Evolutionary conservation across 2,888 invertebrate species (phyloP), one percentile per base, ranked within the genome.

Genomic region (Aphidoletes aphidimyza): DNA sequence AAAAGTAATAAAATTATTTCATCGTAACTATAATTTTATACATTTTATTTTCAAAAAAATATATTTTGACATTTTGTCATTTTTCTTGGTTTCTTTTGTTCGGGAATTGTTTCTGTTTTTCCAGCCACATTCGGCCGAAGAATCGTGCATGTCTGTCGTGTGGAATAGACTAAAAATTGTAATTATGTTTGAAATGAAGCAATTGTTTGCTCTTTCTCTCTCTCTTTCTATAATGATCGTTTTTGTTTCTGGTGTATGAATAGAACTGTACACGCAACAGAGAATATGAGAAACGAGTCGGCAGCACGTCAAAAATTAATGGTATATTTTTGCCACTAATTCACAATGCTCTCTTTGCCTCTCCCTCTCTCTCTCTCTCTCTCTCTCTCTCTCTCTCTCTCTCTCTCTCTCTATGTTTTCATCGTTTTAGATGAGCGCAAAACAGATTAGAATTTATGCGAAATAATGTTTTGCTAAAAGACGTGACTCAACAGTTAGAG

Each of bases 31-130:
- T n/a, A n/a, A n/a, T n/a, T n/a, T n/a, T n/a, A n/a, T n/a, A 22
- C 37, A 22, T 14, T 59, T 6, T 3, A 6, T 83, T 39, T 83
- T n/a, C 0, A n/a, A n/a, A n/a, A n/a, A n/a, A n/a, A n/a, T 22
- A 39, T 83, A 69, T 69, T 69, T 69, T 69, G 69, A 69, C 69
- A 69, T 69, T 69, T 69, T 69, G 69, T 69, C 69, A 69, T 69
- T 30, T 22, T 69, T 69, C 69, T 5, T 69, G 69, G 34, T 26
- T 42, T 69, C 69, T 69, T 69, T 69, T 69, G 69, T 69, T n/a
- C n/a, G n/a, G n/a, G n/a, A n/a, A n/a, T n/a, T n/a, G n/a, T n/a
- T n/a, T n/a, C n/a, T n/a, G n/a, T n/a, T n/a, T n/a, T n/a, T n/a
- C n/a, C n/a, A n/a, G n/a, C n/a, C n/a, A n/a, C 34, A 30, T 54